Base-by-base conservation (phyloP, 2,113 vertebrate genomes). In the Otis tarda region DNA sequence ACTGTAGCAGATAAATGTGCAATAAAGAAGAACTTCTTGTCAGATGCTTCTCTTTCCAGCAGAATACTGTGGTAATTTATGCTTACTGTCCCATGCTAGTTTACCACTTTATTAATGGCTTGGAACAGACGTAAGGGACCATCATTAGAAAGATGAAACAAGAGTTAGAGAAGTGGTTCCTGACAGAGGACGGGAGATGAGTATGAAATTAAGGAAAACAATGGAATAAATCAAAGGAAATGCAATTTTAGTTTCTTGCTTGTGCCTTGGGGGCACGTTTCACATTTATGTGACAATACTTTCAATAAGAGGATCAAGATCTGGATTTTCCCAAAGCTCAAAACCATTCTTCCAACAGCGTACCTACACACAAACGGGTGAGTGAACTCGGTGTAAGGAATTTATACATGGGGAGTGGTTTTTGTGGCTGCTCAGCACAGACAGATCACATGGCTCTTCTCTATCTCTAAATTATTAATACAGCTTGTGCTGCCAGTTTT, bases 371-470 rank as follows among this genome's bases (percentile, higher is more conserved):
- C 27, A 7, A 35, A 19, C 14, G 69, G 67, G 55, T 23, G 53
- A 90, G 31, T 7, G 59, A 83, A 20, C 8, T 12, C 7, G 6
- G 20, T 11, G 10, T 11, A 25, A 75, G 33, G 59, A 28, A 37
- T 47, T 53, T 9, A 4, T 14, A 65, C 1, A 2, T 0, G 4
- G 50, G n/a, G 9, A 22, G 25, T 16, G 35, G 2, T 4, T 61
- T 67, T 14, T 30, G 77, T 22, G 71, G 41, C 80, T 80, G 65
- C 49, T 65, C 85, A 56, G 75, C 69, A 50, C 28, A 33, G 31
- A 25, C 33, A 30, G 83, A 23, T 22, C 57, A 1, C 0, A 6
- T 8, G 14, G 17, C 18, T 21, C 37, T 67, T 39, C 41, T 52
- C 14, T 9, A 8, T 17, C 81, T 65, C 61, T 50, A 27, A 53